Evolutionary conservation across 92 coral and sea anemone genomes (phyloP).

Genomic region (Palythoa heliodiscus): DNA sequence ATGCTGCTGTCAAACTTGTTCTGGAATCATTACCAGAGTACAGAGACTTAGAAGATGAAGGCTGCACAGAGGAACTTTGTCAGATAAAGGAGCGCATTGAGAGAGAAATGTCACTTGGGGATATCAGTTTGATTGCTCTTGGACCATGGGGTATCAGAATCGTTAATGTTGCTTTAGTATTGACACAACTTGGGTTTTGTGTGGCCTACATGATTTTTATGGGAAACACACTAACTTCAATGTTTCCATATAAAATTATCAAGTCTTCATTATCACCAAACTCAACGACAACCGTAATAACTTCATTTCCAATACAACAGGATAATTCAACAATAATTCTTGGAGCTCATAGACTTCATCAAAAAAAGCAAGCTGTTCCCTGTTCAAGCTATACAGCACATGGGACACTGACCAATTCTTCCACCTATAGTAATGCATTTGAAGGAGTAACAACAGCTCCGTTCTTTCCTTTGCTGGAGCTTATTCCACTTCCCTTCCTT

Average conservation of each 20-base stretch:
- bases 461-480: conserved; percentile 67
- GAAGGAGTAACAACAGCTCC: conserved; percentile 70
- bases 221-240: conserved; percentile 85
- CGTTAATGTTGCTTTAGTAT: conserved; percentile 80
- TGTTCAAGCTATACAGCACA: conserved; percentile 17
- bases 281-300: not conserved
- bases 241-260: conserved; percentile 72
- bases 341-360: conserved; percentile 39
- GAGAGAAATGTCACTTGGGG: conserved; percentile 90
- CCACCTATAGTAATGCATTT: conserved; percentile 53
- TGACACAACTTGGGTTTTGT: conserved; percentile 93
- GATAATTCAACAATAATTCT: conserved; percentile 5
- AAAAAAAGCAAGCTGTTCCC: not conserved
- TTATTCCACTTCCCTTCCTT: conserved; percentile 88
- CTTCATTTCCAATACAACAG: not conserved
- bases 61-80: conserved; percentile 68
- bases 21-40: conserved; percentile 83
- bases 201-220: conserved; percentile 94
- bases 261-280: conserved; percentile 25
- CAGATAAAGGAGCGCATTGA: conserved; percentile 69
- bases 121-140: conserved; percentile 81
- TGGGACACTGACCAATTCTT: conserved; percentile 46
- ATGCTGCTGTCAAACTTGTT: conserved; percentile 83
- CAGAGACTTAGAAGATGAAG: conserved; percentile 66
- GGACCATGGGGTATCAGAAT: conserved; percentile 91